Evolutionary conservation across 2,888 invertebrate genomes (phyloP).

Genomic region (Sipunculus nudus): DNA sequence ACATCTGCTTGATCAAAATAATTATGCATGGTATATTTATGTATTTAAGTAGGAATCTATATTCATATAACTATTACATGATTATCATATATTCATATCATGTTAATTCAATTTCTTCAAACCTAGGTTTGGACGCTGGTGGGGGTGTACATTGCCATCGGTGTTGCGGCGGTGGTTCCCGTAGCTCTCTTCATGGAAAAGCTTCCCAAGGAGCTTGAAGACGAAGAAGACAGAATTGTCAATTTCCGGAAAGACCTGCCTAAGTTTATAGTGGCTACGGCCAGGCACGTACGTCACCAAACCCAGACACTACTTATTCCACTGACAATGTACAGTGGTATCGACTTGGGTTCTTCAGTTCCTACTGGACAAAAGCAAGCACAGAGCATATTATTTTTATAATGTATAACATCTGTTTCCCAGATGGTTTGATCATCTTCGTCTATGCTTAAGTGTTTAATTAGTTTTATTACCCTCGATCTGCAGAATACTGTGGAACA

Average conservation of each 20-base stretch:
- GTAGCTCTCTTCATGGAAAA: slow-evolving; percentile 86
- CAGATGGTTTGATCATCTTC: too few relatives aligned
- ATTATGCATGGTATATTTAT: too few relatives aligned
- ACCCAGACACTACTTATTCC: slow-evolving; percentile 27
- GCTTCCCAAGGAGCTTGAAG: slow-evolving; percentile 25
- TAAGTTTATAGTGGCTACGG: slow-evolving; percentile 12
- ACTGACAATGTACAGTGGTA: slow-evolving; percentile 27
- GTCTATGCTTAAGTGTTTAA: too few relatives aligned
- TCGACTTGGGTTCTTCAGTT: slow-evolving; percentile 23
- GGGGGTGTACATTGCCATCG: slow-evolving; percentile 35
- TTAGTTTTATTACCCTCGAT: too few relatives aligned
- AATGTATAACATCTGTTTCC: too few relatives aligned
- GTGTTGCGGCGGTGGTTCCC: slow-evolving; percentile 78
- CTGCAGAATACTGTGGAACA: too few relatives aligned
- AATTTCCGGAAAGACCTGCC: not conserved
- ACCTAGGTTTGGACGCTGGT: slow-evolving; percentile 41
- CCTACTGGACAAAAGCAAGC: slow-evolving; percentile 29
- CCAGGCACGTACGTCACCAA: slow-evolving; percentile 13
- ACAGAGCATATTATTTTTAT: too few relatives aligned
- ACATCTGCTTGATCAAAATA: too few relatives aligned
- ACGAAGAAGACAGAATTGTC: not conserved
- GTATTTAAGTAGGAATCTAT: too few relatives aligned
- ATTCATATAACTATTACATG: too few relatives aligned
- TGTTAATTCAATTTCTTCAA: too few relatives aligned
- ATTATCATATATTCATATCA: too few relatives aligned